Evolutionary conservation across 2,888 invertebrate species (phyloP), one percentile per base, ranked within the genome.

Genomic region (Drosophila peninsularis): DNA sequence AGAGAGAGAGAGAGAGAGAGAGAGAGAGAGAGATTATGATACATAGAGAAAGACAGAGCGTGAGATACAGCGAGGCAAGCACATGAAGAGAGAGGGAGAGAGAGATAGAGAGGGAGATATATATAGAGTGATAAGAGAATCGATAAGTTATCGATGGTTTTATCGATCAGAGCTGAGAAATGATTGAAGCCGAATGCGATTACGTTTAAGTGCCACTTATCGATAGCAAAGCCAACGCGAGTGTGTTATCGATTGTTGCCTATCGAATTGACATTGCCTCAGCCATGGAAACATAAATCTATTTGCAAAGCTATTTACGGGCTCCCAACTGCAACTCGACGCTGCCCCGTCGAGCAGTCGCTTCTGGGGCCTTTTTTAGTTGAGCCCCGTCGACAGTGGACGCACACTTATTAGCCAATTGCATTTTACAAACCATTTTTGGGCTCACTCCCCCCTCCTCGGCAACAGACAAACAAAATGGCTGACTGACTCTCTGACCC

Each of bases 381-480:
- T 2, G 39, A 27, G 54, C 19, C 54, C 13, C 27, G 54, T 41
- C 41, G 14, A 7, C 44, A 17, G 44, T 19, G 44, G 17, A 34
- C 56, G 27, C 54, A 39, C 47, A 30, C 75, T 75, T 79, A 68
- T 79, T 77, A 66, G 78, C 78, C 72, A 60, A 80, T 77, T 71
- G 78, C 56, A 71, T 77, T 80, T 71, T 55, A 57, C 65, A 71
- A 80, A 58, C 78, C 54, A 45, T 77, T 80, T 71, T 76, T 10
- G 50, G 49, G 30, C 9, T 1, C 77, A 21, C 57, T 47, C 57
- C 41, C 78, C 72, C 41, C 73, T 78, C 45, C 53, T 37, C 47
- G 45, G 21, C 32, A 6, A 6, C 36, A 30, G 39, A 21, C 62
- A 82, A 70, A 62, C 82, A 89, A 83, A 88, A 83, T 87, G 82